Conservation (phyloP, 2,113 vertebrate genomes). For the Dipodomys merriami region DNA sequence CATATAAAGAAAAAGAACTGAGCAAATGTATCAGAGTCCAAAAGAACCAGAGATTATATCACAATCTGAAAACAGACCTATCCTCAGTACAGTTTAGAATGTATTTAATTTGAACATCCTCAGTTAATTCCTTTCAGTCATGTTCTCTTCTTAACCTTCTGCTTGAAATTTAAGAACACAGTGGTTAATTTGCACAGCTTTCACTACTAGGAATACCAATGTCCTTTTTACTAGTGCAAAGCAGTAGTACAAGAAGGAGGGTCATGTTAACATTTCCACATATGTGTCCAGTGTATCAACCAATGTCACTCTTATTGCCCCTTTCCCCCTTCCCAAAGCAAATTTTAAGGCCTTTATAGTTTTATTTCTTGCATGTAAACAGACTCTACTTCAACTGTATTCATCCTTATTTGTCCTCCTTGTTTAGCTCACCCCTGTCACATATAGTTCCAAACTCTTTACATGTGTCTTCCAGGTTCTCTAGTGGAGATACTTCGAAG, state of each 20-base stretch:
- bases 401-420: too few species aligned
- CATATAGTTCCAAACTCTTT: not conserved
- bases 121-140: constrained; percentile 27
- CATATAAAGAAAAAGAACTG: not conserved
- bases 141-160: not conserved
- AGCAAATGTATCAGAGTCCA: constrained; percentile 6
- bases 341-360: too few species aligned
- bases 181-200: not conserved
- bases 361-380: too few species aligned
- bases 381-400: too few species aligned
- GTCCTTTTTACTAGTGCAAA: too few species aligned
- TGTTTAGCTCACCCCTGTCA: too few species aligned
- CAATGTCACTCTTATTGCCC: too few species aligned
- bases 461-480: not conserved
- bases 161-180: not conserved
- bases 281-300: too few species aligned
- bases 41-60: constrained; percentile 33
- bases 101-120: not conserved
- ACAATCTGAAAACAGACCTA: constrained; percentile 10
- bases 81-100: not conserved
- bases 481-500: not conserved
- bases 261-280: too few species aligned
- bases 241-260: too few species aligned
- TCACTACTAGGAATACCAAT: not conserved
- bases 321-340: too few species aligned